A percentile compares a stretch with the other conserved stretches of the same genome.
Conservation (phyloP, 2,113 vertebrate genomes). For the Trogon surrucura region DNA sequence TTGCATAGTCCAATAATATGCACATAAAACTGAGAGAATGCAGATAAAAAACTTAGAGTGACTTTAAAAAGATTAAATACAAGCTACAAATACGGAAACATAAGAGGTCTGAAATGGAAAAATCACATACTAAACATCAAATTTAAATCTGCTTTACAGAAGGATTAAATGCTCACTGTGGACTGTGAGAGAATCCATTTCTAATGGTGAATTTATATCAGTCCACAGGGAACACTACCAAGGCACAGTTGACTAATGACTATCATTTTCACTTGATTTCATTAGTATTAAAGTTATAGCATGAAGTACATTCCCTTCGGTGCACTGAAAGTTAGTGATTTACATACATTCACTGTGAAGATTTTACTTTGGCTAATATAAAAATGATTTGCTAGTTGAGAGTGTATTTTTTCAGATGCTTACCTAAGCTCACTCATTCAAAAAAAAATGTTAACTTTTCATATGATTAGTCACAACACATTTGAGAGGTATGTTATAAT, state of each 20-base stretch:
- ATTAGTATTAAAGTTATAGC: conserved; percentile 78
- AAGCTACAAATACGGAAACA: conserved; percentile 14
- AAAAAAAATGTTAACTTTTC: conserved; percentile 69
- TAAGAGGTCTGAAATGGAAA: conserved; percentile 26
- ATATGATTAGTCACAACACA: conserved; percentile 22
- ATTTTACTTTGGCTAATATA: conserved; percentile 62
- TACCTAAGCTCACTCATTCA: conserved; percentile 46
- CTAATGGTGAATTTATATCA: conserved; percentile 70
- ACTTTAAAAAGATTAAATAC: conserved; percentile 64
- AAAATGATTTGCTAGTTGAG: conserved; percentile 64
- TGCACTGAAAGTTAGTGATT: conserved; percentile 68
- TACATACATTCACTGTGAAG: conserved; percentile 58
- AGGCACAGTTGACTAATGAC: conserved; percentile 72
- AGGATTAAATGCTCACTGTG: conserved; percentile 60
- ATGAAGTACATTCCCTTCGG: conserved; percentile 57
- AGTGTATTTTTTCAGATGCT: conserved; percentile 14
- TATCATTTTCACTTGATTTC: conserved; percentile 78
- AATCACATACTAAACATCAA: conserved; percentile 51
- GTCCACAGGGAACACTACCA: conserved; percentile 63
- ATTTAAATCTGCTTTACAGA: conserved; percentile 71
- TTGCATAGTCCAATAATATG: not conserved
- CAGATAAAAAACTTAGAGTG: conserved; percentile 24
- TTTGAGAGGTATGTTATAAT: conserved; percentile 30
- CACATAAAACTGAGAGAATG: not conserved
- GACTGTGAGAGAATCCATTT: conserved; percentile 61